Percentiles rank a stretch among this genome's conserved stretches.
phyloP scores from a whole-genome alignment of 2,888 invertebrate species.

The Andrena camellia region DNA sequence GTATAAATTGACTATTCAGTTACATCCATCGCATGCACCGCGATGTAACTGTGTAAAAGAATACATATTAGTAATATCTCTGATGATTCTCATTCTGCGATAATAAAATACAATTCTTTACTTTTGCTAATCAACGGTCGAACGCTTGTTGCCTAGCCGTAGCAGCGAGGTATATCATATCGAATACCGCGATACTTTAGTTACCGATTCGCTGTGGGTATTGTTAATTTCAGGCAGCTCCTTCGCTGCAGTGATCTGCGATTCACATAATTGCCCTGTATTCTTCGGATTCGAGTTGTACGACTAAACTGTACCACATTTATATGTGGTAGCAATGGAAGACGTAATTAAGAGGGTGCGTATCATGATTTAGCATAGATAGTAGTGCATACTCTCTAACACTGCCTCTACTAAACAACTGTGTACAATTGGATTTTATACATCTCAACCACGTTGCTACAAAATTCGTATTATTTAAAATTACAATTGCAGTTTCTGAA shows the following conservation, averaged over 20 bases:
- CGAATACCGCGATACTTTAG: conserved; percentile 23
- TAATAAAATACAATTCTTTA: conserved; percentile 25
- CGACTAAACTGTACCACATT: conserved; percentile 1
- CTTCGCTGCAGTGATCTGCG: too few species aligned
- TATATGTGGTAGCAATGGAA: conserved; percentile 34
- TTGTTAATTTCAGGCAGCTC: conserved; percentile 3
- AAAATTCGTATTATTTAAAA: conserved; percentile 8
- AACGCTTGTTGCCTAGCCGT: conserved; percentile 45
- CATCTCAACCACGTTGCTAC: conserved; percentile 5
- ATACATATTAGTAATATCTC: conserved; percentile 22
- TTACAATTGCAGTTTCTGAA: neutral
- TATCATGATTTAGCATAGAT: neutral
- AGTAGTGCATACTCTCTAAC: conserved; percentile 1
- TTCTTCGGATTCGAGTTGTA: conserved; percentile 1
- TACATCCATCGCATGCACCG: conserved; percentile 49
- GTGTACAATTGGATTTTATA: conserved; percentile 29
- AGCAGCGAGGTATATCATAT: conserved; percentile 4
- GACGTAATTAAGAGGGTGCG: conserved; percentile 38
- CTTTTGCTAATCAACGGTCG: conserved; percentile 27
- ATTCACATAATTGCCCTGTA: conserved; percentile 26
- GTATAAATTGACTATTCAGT: conserved; percentile 42
- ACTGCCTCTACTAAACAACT: conserved; percentile 20
- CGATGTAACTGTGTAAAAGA: conserved; percentile 42
- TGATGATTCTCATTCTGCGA: conserved; percentile 1
- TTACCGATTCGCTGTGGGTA: conserved; percentile 15